These are phyloP conservation scores for Neodiprion fabricii DNA, from an alignment of 1,140 invertebrate genomes.

Conservation along the genomic window DNA sequence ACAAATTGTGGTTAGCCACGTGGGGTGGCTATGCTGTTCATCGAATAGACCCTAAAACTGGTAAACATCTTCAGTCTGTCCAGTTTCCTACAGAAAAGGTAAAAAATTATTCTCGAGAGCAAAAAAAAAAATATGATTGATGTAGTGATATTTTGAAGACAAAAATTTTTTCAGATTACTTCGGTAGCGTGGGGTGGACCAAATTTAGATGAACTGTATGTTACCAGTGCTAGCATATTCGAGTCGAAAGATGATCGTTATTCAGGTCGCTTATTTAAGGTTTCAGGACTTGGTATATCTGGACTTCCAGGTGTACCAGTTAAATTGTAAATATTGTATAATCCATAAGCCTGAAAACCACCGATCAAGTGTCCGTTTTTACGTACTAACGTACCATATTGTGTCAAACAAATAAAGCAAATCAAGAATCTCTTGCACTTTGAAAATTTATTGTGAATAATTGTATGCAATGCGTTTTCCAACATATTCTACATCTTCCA, in stretches of 20 bases:
- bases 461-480: too few species aligned
- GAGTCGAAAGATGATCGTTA: constrained; percentile 41
- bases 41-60: not conserved
- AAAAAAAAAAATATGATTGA: too few species aligned
- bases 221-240: constrained; percentile 46
- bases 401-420: not conserved
- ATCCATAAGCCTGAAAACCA: not conserved
- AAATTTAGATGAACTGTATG: constrained; percentile 56
- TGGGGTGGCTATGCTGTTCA: constrained; percentile 33
- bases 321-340: constrained; percentile 6
- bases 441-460: not conserved
- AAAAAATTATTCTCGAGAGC: too few species aligned
- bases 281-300: constrained; percentile 45
- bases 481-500: too few species aligned
- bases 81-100: not conserved
- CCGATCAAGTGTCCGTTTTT: too few species aligned
- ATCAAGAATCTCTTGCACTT: not conserved
- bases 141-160: too few species aligned
- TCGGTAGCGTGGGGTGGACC: constrained; percentile 62
- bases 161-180: constrained; percentile 38
- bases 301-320: constrained; percentile 31
- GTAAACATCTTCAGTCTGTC: not conserved
- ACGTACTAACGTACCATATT: too few species aligned
- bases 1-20: constrained; percentile 55
- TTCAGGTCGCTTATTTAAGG: constrained; percentile 58